A percentile compares a stretch with the other conserved stretches of the same genome.
Evolutionary conservation across 1,140 invertebrate genomes (phyloP).

Genomic region (Archivesica marissinica): DNA sequence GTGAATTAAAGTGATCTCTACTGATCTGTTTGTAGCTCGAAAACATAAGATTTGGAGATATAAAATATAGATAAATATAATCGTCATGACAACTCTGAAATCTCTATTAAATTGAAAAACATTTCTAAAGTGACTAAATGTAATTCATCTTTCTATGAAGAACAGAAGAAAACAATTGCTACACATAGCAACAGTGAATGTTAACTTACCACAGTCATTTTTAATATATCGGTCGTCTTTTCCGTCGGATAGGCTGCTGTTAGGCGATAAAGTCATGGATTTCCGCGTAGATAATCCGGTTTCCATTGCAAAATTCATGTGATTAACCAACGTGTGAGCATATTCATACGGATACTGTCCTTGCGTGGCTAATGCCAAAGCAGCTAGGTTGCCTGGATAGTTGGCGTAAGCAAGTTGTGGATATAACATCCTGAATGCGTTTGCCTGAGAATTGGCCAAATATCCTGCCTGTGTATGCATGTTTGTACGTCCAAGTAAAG

Average conservation of each 20-base stretch:
- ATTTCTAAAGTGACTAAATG: too few relatives aligned
- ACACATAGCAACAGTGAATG: too few relatives aligned
- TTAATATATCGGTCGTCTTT: conserved; percentile 54
- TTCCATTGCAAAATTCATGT: conserved; percentile 60
- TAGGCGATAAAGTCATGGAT: conserved; percentile 55
- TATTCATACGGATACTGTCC: conserved; percentile 60
- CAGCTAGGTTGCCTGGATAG: conserved; percentile 58
- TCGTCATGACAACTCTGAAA: too few relatives aligned
- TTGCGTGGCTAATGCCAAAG: conserved; percentile 45
- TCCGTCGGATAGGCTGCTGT: conserved; percentile 60
- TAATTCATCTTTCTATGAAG: too few relatives aligned
- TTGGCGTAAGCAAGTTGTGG: conserved; percentile 51
- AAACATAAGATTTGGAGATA: too few relatives aligned
- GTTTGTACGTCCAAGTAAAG: conserved; percentile 40
- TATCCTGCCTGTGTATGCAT: conserved; percentile 49
- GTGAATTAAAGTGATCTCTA: too few relatives aligned
- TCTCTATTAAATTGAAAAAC: too few relatives aligned
- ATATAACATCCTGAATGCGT: conserved; percentile 57
- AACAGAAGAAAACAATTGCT: too few relatives aligned
- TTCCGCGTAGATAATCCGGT: conserved; percentile 43
- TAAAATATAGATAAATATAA: too few relatives aligned
- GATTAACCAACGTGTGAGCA: conserved; percentile 48
- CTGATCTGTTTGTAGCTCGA: too few relatives aligned
- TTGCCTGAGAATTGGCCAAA: conserved; percentile 45
- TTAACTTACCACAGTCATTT: conserved; percentile 43